A percentile compares a stretch with the other conserved stretches of the same genome.
Evolutionary conservation across 1,140 invertebrate species (phyloP).

Genomic region (Sycophila sp.): DNA sequence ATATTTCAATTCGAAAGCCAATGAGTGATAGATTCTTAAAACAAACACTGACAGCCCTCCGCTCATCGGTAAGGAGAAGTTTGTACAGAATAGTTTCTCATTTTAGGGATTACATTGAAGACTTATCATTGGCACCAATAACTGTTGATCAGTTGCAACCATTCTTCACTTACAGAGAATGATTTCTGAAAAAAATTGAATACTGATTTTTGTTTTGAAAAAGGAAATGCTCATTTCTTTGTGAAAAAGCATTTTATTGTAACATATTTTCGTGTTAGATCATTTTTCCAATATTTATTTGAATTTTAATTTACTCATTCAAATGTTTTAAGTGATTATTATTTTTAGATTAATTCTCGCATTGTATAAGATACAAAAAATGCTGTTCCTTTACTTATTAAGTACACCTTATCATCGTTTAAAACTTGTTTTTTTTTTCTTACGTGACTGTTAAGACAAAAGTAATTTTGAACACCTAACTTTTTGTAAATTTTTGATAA

Average conservation of each 20-base stretch:
- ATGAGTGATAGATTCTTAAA: slow-evolving; percentile 69
- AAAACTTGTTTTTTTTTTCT: neutral
- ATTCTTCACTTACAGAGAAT: slow-evolving; percentile 59
- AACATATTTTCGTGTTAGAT: neutral
- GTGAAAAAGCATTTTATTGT: neutral
- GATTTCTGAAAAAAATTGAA: neutral
- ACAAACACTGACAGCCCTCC: slow-evolving; percentile 71
- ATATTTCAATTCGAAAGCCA: slow-evolving; percentile 70
- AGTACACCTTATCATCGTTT: neutral
- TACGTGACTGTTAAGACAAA: neutral
- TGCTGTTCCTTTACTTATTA: neutral
- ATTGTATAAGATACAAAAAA: neutral
- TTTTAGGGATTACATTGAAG: slow-evolving; percentile 75
- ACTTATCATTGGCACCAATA: slow-evolving; percentile 69
- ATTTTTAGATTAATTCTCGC: neutral
- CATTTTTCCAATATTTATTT: neutral
- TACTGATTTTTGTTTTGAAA: neutral
- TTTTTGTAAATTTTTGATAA: slow-evolving; percentile 30
- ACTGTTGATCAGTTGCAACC: slow-evolving; percentile 52
- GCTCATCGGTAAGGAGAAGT: slow-evolving; percentile 75
- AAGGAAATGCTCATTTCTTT: neutral
- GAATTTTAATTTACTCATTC: neutral
- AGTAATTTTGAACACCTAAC: slow-evolving; percentile 6
- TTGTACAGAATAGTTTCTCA: slow-evolving; percentile 78
- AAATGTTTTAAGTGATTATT: neutral